phyloP scores from a whole-genome alignment of 2,113 vertebrate species.

The Siniperca knerii region DNA sequence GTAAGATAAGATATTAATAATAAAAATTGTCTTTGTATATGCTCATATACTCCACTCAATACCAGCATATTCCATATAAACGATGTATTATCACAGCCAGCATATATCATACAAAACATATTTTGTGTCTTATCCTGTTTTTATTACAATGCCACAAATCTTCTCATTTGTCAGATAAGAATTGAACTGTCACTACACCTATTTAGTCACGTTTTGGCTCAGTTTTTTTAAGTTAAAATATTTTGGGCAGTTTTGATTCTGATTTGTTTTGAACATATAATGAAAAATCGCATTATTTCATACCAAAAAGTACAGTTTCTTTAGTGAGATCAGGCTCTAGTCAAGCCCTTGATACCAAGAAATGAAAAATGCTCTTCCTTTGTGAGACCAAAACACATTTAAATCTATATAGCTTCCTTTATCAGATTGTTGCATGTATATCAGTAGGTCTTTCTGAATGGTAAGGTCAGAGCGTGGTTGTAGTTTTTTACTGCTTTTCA shows the following conservation, averaged over 20 bases:
- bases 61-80: not conserved
- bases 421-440: not conserved
- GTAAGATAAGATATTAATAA: too few species aligned
- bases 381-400: not conserved
- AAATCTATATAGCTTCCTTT: not conserved
- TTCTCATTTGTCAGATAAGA: not conserved
- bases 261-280: not conserved
- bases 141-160: not conserved
- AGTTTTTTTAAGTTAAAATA: not conserved
- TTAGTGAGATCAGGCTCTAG: not conserved
- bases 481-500: not conserved
- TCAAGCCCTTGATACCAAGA: not conserved
- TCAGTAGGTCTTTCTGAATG: conserved; percentile 8
- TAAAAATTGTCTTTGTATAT: too few species aligned
- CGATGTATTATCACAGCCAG: not conserved
- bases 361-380: conserved; percentile 27
- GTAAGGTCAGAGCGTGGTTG: conserved; percentile 12
- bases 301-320: not conserved
- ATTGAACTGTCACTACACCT: not conserved
- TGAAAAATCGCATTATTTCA: not conserved
- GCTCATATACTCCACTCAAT: not conserved
- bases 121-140: not conserved
- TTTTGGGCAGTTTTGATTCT: not conserved
- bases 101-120: not conserved
- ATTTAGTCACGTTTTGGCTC: not conserved